Percentiles rank a stretch among this genome's conserved stretches.
phyloP scores from a whole-genome alignment of 2,797 vertebrate species.

The Hippopotamyrus pictus region DNA sequence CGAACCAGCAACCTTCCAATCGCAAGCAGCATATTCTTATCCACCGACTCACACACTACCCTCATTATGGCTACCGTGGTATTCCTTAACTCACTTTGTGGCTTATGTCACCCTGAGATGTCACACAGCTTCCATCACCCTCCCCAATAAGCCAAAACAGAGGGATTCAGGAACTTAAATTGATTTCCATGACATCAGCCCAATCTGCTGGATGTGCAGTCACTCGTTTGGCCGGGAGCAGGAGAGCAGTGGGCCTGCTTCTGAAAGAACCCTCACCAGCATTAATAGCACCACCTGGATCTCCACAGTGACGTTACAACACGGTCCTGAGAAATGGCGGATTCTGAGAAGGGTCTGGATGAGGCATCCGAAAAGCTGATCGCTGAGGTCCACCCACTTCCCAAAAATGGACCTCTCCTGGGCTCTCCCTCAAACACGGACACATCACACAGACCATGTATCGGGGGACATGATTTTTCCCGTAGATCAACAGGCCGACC shows the following conservation, averaged over 20 bases:
- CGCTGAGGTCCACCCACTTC: not conserved
- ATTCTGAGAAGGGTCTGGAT: not conserved
- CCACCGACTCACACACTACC: not conserved
- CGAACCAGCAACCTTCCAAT: not conserved
- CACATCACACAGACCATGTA: not conserved
- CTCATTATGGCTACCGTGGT: not conserved
- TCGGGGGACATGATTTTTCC: not conserved
- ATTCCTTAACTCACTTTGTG: not conserved
- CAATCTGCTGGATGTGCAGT: not conserved
- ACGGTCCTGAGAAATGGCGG: not conserved
- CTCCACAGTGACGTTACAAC: not conserved
- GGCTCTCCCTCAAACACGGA: not conserved
- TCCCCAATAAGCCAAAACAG: not conserved
- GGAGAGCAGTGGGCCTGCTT: not conserved
- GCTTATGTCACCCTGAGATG: not conserved
- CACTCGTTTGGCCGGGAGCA: not conserved
- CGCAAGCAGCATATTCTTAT: not conserved
- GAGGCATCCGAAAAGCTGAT: not conserved
- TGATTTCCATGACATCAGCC: constrained; percentile 10
- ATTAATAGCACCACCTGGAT: not conserved
- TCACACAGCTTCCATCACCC: not conserved
- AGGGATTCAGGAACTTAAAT: constrained; percentile 13
- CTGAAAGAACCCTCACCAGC: not conserved
- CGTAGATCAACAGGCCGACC: not conserved
- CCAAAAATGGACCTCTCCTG: not conserved